phyloP scores from a whole-genome alignment of 2,888 invertebrate species.

The Monochamus alternatus region DNA sequence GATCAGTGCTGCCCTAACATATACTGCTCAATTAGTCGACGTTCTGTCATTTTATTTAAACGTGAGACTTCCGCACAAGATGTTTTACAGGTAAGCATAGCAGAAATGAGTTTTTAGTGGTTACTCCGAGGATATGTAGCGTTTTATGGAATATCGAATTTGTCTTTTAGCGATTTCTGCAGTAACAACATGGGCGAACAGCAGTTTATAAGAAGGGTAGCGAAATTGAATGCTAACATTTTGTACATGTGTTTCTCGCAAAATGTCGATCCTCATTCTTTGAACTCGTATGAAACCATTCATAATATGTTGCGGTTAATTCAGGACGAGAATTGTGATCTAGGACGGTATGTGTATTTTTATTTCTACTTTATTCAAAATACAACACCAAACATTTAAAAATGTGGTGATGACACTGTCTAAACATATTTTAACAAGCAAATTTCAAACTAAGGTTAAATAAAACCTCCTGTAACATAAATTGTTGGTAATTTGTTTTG shows the following conservation, averaged over 20 bases:
- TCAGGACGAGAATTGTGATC: conserved; percentile 76
- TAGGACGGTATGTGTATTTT: neutral
- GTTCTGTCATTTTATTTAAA: conserved; percentile 89
- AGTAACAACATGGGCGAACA: conserved; percentile 80
- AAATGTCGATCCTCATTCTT: conserved; percentile 77
- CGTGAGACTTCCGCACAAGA: conserved; percentile 84
- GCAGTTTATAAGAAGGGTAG: conserved; percentile 83
- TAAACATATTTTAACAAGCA: too few species aligned
- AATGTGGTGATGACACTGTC: too few species aligned
- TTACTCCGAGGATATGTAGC: too few species aligned
- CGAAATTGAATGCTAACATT: conserved; percentile 86
- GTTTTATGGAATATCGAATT: too few species aligned
- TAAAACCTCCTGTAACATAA: too few species aligned
- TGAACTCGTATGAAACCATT: conserved; percentile 81
- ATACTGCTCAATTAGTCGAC: conserved; percentile 88
- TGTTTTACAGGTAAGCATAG: conserved; percentile 75
- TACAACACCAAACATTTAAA: too few species aligned
- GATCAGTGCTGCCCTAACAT: conserved; percentile 87
- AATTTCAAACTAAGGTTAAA: too few species aligned
- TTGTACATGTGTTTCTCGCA: conserved; percentile 86
- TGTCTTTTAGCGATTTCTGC: conserved; percentile 83
- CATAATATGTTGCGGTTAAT: conserved; percentile 82
- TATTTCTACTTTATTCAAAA: too few species aligned
- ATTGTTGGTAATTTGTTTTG: too few species aligned
- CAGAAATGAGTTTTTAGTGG: too few species aligned